Evolutionary conservation across 2,797 vertebrate species (phyloP).

Genomic region (Tenualosa ilisha): DNA sequence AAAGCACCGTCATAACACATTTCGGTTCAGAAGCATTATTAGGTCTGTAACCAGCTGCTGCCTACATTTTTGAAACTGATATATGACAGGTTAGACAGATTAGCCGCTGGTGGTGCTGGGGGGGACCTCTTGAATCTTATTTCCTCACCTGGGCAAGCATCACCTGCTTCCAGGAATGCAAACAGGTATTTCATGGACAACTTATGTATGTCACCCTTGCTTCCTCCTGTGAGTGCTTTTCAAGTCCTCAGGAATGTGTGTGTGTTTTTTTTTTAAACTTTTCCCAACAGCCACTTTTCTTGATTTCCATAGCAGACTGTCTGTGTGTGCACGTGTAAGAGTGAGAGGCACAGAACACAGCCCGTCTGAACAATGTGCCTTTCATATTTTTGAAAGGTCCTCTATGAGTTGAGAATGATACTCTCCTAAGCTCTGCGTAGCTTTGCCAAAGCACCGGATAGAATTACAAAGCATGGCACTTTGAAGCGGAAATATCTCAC

Average conservation of each 20-base stretch:
- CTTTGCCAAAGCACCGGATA: constrained; percentile 8
- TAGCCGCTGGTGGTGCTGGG: neutral
- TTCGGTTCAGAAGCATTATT: no score
- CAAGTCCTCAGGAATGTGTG: neutral
- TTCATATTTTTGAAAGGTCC: constrained; percentile 16
- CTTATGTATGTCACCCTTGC: neutral
- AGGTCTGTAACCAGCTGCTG: no score
- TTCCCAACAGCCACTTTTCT: neutral
- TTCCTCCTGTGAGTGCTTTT: neutral
- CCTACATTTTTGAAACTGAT: no score
- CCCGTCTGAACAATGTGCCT: constrained; percentile 19
- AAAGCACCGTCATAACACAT: neutral
- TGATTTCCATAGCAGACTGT: constrained; percentile 43
- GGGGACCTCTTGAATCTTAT: neutral
- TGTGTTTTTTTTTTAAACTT: neutral
- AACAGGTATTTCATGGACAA: neutral
- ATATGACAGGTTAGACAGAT: neutral
- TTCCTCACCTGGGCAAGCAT: neutral
- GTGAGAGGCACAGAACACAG: constrained; percentile 38
- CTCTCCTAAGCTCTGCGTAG: neutral
- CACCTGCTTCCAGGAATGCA: neutral
- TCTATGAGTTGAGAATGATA: neutral
- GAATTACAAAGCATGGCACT: constrained; percentile 8
- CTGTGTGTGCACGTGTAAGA: constrained; percentile 26
- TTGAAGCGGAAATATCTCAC: constrained; percentile 7